Evolutionary conservation across 2,113 vertebrate genomes (phyloP).

Genomic region (human (Homo sapiens)): GRCh38 chr13:37643001-37643500

Average conservation of each 20-base stretch:
- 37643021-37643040: not conserved
- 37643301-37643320: not conserved
- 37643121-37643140: not conserved
- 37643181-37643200: not conserved
- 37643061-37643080: not conserved
- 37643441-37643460: not conserved
- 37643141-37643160: not conserved
- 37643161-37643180: not conserved
- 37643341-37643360: not conserved
- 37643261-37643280: not conserved
- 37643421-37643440: not conserved
- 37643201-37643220: not conserved
- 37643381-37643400: not conserved
- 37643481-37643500: not conserved
- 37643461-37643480: not conserved
- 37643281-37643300: not conserved
- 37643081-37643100: not conserved
- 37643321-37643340: not conserved
- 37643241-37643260: not conserved
- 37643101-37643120: not conserved
- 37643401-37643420: not conserved
- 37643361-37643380: not conserved
- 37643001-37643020: too few species aligned
- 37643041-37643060: not conserved
- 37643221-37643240: not conserved